Percentiles rank a stretch among this genome's conserved stretches.
These are phyloP conservation scores for Priocnemis perturbator DNA, from an alignment of 2,888 invertebrate genomes.

Conservation along the genomic window DNA sequence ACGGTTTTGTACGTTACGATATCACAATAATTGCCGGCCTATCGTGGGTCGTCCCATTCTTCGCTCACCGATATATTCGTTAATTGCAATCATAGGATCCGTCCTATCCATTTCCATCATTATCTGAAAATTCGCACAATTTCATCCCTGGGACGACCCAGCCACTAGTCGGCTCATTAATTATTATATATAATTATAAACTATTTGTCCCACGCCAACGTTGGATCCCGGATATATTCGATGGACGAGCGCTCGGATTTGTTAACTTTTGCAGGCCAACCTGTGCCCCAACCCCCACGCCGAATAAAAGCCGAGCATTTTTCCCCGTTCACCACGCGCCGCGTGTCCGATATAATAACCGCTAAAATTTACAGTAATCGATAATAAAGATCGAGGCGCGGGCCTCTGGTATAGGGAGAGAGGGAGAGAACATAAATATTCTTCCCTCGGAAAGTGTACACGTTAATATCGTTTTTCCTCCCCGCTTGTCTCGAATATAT, in stretches of 20 bases:
- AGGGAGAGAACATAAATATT: constrained; percentile 2
- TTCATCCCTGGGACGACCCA: constrained; percentile 39
- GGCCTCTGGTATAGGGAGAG: not conserved
- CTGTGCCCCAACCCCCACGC: too few species aligned
- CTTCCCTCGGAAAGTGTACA: not conserved
- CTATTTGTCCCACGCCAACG: constrained; percentile 21
- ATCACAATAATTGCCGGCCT: constrained; percentile 71
- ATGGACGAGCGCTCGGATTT: too few species aligned
- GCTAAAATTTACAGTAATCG: constrained; percentile 13
- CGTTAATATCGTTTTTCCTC: too few species aligned
- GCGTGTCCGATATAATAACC: not conserved
- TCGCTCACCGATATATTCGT: too few species aligned
- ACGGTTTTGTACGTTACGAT: constrained; percentile 72
- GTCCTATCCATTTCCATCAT: too few species aligned
- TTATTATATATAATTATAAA: constrained; percentile 36
- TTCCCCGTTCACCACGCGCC: constrained; percentile 9
- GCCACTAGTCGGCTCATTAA: constrained; percentile 36
- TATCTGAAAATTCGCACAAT: constrained; percentile 7
- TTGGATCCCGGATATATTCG: too few species aligned
- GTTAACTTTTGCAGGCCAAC: too few species aligned
- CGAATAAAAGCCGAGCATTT: too few species aligned
- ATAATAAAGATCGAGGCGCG: not conserved
- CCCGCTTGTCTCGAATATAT: too few species aligned
- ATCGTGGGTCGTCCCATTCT: constrained; percentile 56
- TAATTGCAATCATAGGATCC: too few species aligned